phyloP scores from a whole-genome alignment of 1,140 invertebrate species.

The Odontomachus brunneus region DNA sequence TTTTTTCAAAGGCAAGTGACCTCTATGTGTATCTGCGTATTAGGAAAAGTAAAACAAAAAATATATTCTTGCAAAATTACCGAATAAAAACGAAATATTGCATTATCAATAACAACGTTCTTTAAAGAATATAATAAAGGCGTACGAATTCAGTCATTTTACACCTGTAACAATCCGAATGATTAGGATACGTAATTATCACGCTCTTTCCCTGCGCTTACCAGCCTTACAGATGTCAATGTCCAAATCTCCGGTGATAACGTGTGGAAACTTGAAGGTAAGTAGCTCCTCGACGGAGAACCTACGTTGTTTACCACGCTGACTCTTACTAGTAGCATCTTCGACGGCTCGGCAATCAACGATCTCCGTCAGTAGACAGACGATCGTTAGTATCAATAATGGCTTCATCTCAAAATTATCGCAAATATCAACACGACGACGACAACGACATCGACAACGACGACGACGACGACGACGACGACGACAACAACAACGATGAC shows the following conservation, averaged over 20 bases:
- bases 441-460: neutral
- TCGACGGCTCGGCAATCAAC: slow-evolving; percentile 60
- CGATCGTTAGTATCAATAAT: slow-evolving; percentile 48
- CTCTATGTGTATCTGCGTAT: no score
- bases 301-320: slow-evolving; percentile 33
- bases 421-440: slow-evolving; percentile 14
- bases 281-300: slow-evolving; percentile 90
- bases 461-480: neutral
- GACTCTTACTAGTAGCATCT: slow-evolving; percentile 26
- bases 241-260: slow-evolving; percentile 91
- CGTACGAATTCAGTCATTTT: neutral
- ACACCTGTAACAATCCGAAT: neutral
- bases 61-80: no score
- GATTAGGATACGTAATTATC: neutral
- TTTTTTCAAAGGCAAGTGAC: no score
- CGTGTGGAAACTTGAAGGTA: slow-evolving; percentile 87
- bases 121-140: neutral
- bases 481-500: neutral
- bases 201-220: slow-evolving; percentile 84
- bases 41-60: no score
- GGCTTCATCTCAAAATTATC: slow-evolving; percentile 65
- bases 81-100: no score
- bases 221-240: slow-evolving; percentile 94
- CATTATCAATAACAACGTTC: neutral
- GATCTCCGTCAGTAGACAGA: slow-evolving; percentile 55